Evolutionary conservation across 2,888 invertebrate species (phyloP).

Genomic region (Priapulus caudatus): DNA sequence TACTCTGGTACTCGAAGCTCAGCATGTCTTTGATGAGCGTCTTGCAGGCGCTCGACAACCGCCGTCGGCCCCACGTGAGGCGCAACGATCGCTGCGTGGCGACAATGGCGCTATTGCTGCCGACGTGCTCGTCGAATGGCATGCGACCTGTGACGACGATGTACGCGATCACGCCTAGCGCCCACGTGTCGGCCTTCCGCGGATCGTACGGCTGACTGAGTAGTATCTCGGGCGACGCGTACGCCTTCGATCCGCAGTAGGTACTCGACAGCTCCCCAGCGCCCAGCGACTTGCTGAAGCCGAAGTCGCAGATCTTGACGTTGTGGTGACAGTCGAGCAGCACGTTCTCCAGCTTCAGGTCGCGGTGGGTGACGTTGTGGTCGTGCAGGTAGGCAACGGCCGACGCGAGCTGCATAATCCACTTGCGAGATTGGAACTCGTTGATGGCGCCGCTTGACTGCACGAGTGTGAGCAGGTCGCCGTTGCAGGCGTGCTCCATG

Average conservation of each 20-base stretch:
- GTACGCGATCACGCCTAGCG: conserved; percentile 41
- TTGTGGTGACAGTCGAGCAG: conserved; percentile 38
- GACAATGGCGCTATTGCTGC: conserved; percentile 25
- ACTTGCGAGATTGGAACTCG: conserved; percentile 32
- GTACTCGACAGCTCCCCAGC: conserved; percentile 35
- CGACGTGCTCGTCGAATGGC: conserved; percentile 41
- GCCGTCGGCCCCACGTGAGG: background rate
- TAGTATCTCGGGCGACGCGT: conserved; percentile 41
- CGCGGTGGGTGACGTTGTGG: conserved; percentile 41
- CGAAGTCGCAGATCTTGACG: conserved; percentile 42
- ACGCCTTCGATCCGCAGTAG: conserved; percentile 44
- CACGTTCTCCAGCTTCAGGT: conserved; percentile 43
- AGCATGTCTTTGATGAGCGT: background rate
- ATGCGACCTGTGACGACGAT: conserved; percentile 41
- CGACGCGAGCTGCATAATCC: conserved; percentile 35
- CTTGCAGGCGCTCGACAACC: background rate
- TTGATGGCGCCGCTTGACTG: conserved; percentile 38
- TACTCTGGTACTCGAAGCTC: background rate
- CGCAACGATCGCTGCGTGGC: conserved; percentile 6
- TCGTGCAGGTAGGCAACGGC: conserved; percentile 40
- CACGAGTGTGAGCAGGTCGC: conserved; percentile 39
- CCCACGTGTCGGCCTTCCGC: conserved; percentile 42
- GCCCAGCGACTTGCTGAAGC: conserved; percentile 37
- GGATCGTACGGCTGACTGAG: conserved; percentile 42
- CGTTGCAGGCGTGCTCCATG: conserved; percentile 38